Evolutionary conservation across 1,140 invertebrate species (phyloP), one percentile per base, ranked within the genome.

Genomic region (Homarus americanus): DNA sequence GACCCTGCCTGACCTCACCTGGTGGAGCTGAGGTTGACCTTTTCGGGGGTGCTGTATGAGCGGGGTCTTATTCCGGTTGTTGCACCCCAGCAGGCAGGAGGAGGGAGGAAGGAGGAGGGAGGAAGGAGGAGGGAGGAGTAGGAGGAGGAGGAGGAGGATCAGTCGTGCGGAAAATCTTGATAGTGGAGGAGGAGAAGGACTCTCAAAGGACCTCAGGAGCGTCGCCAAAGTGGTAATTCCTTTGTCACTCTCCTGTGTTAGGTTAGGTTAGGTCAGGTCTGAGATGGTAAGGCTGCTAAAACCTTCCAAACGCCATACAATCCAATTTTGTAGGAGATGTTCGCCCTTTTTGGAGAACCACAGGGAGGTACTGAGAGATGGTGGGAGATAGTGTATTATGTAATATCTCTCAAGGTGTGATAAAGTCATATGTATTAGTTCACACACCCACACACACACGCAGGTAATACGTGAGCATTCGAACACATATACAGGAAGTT

Each of bases 141-240:
- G 20, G 20, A 58, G 20, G 15, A 58, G 53, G 53, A 58, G 53
- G 53, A 20, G 53, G 20, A 20, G 38, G 80, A 76, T 10, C 85
- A 87, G 85, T 87, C 85, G 85, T 87, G 85, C 85, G 85, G 85
- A 87, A 87, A 87, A 87, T 87, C 73, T 87, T 66, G 85, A 87
- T 87, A 87, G 75, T 53, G n/a, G 49, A 49, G 73, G 72, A 87
- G 73, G 44, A 36, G 49, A 44, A 87, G 85, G 73, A 40, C 66
- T 36, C 83, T n/a, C n/a, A n/a, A n/a, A n/a, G n/a, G n/a, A n/a
- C n/a, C 53, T 58, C 53, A 34, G 85, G 73, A 79, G 58, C 85
- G 41, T 78, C 73, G 53, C 58, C 73, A 36, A 15, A 66, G 85
- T 72, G 82, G 82, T 72, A 84, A 84, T 84, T 84, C 82, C 38